Percentiles rank a stretch among this genome's conserved stretches.
Conservation (phyloP, 2,113 vertebrate species). For the Thymallus thymallus region DNA sequence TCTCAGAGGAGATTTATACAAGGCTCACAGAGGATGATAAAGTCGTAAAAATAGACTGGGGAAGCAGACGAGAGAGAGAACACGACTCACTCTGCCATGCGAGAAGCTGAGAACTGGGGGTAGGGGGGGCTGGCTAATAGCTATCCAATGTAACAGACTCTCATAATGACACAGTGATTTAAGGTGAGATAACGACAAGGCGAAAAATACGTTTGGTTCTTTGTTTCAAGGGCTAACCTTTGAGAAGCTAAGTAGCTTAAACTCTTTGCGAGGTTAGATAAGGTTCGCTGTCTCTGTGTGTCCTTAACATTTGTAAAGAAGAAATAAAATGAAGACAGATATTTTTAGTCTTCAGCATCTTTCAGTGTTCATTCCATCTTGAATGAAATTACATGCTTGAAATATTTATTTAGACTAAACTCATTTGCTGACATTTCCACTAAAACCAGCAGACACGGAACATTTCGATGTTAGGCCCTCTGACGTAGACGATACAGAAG, state of each 20-base stretch:
- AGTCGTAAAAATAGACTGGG: not conserved
- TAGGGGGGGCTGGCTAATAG: no score
- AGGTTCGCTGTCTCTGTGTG: not conserved
- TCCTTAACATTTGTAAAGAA: not conserved
- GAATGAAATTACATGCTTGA: not conserved
- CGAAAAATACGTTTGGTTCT: not conserved
- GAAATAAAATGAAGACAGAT: not conserved
- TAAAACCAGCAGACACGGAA: no score
- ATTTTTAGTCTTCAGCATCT: not conserved
- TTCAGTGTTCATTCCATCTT: not conserved
- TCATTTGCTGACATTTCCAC: not conserved
- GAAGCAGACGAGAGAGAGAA: not conserved
- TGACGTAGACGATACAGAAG: no score
- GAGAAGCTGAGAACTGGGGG: conserved; percentile 13
- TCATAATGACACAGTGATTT: not conserved
- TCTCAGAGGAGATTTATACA: conserved; percentile 14
- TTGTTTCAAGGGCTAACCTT: not conserved
- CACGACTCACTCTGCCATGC: not conserved
- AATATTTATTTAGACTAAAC: not conserved
- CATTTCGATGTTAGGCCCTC: no score
- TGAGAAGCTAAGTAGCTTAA: not conserved
- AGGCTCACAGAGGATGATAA: not conserved
- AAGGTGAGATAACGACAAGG: not conserved
- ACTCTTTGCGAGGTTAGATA: not conserved
- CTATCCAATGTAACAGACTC: conserved; percentile 1